A percentile compares a stretch with the other conserved stretches of the same genome.
These are phyloP conservation scores for Aspiorhynchus laticeps DNA, from an alignment of 2,113 vertebrate species.

Conservation along the genomic window DNA sequence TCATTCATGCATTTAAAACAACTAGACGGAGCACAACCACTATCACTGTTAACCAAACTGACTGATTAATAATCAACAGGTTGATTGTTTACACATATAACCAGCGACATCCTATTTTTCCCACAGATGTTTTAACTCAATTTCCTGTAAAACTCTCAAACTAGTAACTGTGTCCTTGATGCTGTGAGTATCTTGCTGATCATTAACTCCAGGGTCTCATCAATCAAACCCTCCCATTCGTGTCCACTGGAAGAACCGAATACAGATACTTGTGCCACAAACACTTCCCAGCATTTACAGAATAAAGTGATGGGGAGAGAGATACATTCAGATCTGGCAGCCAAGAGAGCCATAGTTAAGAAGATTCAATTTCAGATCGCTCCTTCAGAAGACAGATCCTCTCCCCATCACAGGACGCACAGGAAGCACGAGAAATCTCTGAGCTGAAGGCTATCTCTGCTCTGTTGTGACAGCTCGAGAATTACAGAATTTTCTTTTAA, in stretches of 20 bases:
- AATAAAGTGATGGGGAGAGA: constrained; percentile 49
- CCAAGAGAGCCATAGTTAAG: constrained; percentile 56
- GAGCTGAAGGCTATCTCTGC: constrained; percentile 53
- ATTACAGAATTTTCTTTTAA: constrained; percentile 60
- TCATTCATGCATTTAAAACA: background rate
- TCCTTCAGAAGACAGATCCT: constrained; percentile 55
- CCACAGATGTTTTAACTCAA: background rate
- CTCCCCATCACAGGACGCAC: constrained; percentile 45
- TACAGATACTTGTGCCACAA: constrained; percentile 39
- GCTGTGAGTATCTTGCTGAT: constrained; percentile 40
- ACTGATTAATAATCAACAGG: constrained; percentile 20
- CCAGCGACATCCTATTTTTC: background rate
- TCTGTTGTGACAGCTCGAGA: constrained; percentile 58
- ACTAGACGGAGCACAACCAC: background rate
- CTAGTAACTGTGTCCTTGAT: constrained; percentile 18
- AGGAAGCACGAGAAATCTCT: constrained; percentile 49
- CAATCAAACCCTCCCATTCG: constrained; percentile 49
- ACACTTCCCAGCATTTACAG: constrained; percentile 45
- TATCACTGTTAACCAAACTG: background rate
- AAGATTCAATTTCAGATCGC: constrained; percentile 63
- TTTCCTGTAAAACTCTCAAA: constrained; percentile 9
- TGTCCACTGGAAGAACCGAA: background rate
- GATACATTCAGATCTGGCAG: constrained; percentile 60
- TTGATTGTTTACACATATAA: background rate
- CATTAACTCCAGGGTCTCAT: constrained; percentile 52